Conservation (phyloP, 2,888 invertebrate genomes). For the Patella depressa region DNA sequence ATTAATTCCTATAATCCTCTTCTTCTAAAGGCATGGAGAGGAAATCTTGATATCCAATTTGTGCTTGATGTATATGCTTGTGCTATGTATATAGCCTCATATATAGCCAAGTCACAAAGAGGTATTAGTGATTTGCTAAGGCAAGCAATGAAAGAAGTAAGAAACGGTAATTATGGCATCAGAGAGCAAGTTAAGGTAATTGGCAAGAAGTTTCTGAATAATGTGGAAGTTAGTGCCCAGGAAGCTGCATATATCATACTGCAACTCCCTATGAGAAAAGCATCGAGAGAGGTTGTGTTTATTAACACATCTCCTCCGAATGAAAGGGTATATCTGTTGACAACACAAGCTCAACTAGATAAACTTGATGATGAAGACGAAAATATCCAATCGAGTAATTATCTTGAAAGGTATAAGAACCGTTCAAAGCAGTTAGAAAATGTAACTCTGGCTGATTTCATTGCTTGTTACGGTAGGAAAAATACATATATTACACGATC, state of each 20-base stretch:
- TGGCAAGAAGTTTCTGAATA: too few species aligned
- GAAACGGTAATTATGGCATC: constrained; percentile 19
- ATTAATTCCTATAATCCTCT: constrained; percentile 34
- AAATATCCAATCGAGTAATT: constrained; percentile 35
- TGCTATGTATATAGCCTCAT: too few species aligned
- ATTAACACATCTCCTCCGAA: constrained; percentile 36
- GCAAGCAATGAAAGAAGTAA: too few species aligned
- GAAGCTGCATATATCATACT: constrained; percentile 50
- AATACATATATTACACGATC: background rate
- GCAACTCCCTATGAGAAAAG: constrained; percentile 42
- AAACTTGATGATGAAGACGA: background rate
- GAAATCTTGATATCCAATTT: too few species aligned
- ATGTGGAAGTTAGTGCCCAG: constrained; percentile 51
- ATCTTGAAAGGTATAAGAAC: constrained; percentile 37
- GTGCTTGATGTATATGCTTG: too few species aligned
- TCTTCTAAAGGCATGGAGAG: too few species aligned
- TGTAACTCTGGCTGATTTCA: constrained; percentile 37
- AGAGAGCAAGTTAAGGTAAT: constrained; percentile 31
- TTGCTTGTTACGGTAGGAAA: constrained; percentile 25
- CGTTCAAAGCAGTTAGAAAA: constrained; percentile 30
- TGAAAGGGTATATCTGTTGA: too few species aligned
- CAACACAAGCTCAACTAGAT: too few species aligned
- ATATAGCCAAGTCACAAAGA: too few species aligned
- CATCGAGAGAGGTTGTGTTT: constrained; percentile 39
- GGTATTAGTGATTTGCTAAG: too few species aligned